Base-by-base conservation (phyloP, 2,113 vertebrate genomes). In the Poeciliopsis prolifica region DNA sequence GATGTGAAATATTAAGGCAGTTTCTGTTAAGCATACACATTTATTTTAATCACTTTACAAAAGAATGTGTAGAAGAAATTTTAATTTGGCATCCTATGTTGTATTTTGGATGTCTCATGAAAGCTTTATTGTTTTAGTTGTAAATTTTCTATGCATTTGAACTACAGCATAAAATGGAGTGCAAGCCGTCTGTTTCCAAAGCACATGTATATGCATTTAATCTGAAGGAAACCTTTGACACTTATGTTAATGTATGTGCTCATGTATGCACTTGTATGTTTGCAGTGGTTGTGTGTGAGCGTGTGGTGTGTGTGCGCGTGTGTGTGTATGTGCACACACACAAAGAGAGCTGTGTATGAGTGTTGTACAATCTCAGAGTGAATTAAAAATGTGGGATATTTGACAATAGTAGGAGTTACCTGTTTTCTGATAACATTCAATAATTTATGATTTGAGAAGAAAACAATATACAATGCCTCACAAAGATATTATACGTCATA, bases 121-220 rank as follows among this genome's bases (percentile, higher is more conserved):
- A 88, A 91, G 88, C 88, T 92, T 90, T 91, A 88, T 66, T 88
- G 83, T 91, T 89, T 85, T 87, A 81, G 79, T 85, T 91, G 77
- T 89, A 79, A 85, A 87, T 88, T 89, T 78, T 87, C 91, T 93
- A 93, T 94, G 93, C 92, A 94, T 93, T 91, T 91, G 76, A 89
- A 83, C 82, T 89, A 88, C 88, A 87, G 82, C 87, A 90, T 91
- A 82, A 91, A 88, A 90, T 88, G 80, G 87, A 81, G 61, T 54
- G 37, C 75, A 79, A 86, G 75, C 78, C 30, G 71, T 84, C 83
- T 48, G 72, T 92, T 91, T 91, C 79, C 67, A 89, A 87, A 86
- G 65, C 87, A 82, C 81, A 85, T 74, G 83, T 88, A 71, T 81
- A 85, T 88, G 84, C 90, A 91, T 91, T 92, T 88, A 89, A 75